These are phyloP conservation scores for Mamestra brassicae DNA, from an alignment of 2,888 invertebrate species.

Conservation along the genomic window DNA sequence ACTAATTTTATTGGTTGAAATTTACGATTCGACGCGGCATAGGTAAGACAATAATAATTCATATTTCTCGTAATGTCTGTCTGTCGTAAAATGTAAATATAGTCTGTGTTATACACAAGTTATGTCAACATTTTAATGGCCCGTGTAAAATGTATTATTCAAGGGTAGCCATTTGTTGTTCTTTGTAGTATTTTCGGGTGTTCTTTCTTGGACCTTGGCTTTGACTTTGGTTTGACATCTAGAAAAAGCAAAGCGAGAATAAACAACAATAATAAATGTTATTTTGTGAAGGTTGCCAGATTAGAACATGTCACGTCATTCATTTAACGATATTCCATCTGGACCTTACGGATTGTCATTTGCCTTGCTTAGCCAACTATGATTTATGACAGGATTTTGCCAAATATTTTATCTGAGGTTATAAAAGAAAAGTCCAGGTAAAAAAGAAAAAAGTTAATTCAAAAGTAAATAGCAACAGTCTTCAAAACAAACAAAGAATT, in stretches of 20 bases:
- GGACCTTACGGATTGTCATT: neutral
- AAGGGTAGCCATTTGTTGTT: conserved; percentile 24
- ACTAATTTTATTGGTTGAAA: conserved; percentile 67
- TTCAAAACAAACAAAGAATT: conserved; percentile 2
- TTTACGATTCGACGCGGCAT: conserved; percentile 61
- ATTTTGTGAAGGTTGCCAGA: neutral
- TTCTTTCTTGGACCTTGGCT: neutral
- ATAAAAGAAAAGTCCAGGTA: neutral
- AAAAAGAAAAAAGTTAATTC: neutral
- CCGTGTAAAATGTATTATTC: conserved; percentile 55
- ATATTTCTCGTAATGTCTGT: conserved; percentile 58
- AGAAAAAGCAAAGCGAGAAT: neutral
- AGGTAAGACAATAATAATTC: conserved; percentile 69
- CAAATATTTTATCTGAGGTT: too few species aligned
- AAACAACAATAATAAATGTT: too few species aligned
- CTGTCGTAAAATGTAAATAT: conserved; percentile 63
- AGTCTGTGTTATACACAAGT: conserved; percentile 38
- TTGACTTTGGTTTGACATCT: conserved; percentile 14
- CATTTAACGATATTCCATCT: neutral
- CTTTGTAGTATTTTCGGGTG: neutral
- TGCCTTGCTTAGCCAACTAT: too few species aligned
- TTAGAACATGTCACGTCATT: too few species aligned
- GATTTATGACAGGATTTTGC: too few species aligned
- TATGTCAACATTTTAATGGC: conserved; percentile 60
- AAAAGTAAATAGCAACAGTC: neutral